Evolutionary conservation across 1,140 invertebrate genomes (phyloP), one percentile per base, ranked within the genome.

Genomic region (Vanessa tameamea): DNA sequence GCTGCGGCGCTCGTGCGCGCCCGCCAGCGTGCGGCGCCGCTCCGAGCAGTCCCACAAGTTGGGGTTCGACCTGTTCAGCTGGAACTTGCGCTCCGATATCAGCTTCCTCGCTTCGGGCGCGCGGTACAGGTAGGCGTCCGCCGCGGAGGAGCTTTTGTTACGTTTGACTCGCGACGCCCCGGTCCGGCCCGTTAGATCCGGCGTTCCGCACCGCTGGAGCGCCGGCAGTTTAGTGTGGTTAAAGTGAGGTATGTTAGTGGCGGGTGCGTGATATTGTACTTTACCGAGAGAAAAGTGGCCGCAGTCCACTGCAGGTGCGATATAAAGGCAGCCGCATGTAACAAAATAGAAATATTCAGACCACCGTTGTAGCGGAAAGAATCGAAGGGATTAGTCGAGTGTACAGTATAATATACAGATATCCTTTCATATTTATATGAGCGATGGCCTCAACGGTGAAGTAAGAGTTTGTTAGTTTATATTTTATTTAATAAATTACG

Each of bases 181-280:
- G 71, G 73, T 81, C 78, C 82, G 82, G 75, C 80, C 85, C 69
- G 79, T 68, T 64, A 77, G 82, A 53, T 91, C 87, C 67, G 87
- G 85, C 47, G 87, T 89, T 61, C 79, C 86, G 79, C 85, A 84
- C 77, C 87, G 78, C 67, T 82, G 82, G 48, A 82, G 80, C 73
- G 81, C 78, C 72, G 82, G 77, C 72, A 86, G 73, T 84, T 87
- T 89, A 77, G 85, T 87, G 82, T 85, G 86, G 85, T 88, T 89
- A 87, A 78, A 85, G 78, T 90, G 89, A 77, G 85, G 79, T 85
- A 87, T 88, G 92, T 94, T 93, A 94, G 93, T 91, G 90, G 87
- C 89, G 92, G 92, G 93, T 91, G 94, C 94, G 92, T 94, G 94
- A 93, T 94, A 93, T 92, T 93, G 94, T 94, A 94, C 94, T 91